Base-by-base conservation (phyloP, 1,140 invertebrate species). In the Cydia fagiglandana region DNA sequence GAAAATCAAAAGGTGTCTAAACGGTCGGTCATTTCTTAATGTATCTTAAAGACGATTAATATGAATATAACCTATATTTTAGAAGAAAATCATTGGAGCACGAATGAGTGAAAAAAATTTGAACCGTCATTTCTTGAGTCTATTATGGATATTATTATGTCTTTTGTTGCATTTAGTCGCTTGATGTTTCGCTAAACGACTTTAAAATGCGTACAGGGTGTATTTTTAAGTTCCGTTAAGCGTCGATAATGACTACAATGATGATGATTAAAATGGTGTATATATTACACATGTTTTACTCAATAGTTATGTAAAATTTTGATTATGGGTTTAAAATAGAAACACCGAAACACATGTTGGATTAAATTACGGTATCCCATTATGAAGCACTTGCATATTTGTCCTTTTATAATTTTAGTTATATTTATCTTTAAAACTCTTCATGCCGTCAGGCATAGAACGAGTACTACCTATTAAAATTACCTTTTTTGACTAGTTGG, bases 141-240 rank as follows among this genome's bases (percentile, higher is more conserved):
- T 73, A 77, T 80, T 86, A 86, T 87, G 80, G 83, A 86, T 83
- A 81, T 82, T 86, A 89, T 87, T 85, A 86, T 80, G 45, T 81
- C 76, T 76, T 83, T 89, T 89, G 82, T 89, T 77, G 74, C 77
- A 56, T 81, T 80, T 80, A 85, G 66, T 77, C 64, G 81, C 64
- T 82, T 79, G 77, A 80, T 78, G 73, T 80, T 80, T 78, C 75
- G 77, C 66, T 80, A 81, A 84, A 81, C 78, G 78, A 77, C 78
- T 78, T 79, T 68, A 10, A 73, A 4, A 77, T 64, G 64, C 82
- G 56, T 61, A 86, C 78, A 81, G 80, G 73, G 4, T 82, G 84
- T 70, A 24, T 70, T 24, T 70, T 38, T 70, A 13, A 0, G 1
- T 70, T 3, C 50, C 47, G 47, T 53, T 53, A n/a, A 53, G 47